Base-by-base conservation (phyloP, 2,888 invertebrate species). In the Stenodera caucasica region DNA sequence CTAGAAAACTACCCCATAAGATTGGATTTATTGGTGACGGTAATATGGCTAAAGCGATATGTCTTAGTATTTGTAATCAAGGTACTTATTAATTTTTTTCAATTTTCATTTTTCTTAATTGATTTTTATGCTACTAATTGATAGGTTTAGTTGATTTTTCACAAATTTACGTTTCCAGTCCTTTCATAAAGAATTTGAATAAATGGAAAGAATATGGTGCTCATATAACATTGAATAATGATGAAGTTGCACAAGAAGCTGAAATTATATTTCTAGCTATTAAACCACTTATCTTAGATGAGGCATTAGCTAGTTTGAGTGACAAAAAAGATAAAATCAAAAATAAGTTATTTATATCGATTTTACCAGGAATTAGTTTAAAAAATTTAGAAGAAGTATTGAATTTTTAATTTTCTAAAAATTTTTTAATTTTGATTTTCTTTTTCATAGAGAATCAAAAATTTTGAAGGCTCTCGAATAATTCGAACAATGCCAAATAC, bases 11-110 rank as follows among this genome's bases (percentile, higher is more conserved):
- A 45, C 45, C 45, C 12, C 23, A 83, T 63, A 84, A 82, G 72
- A 81, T 92, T 69, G 93, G 93, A 53, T 94, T 96, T 79, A 89
- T 96, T 75, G 95, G 94, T 2, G 93, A 91, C 64, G 96, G 96
- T 49, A 94, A 92, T 77, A 96, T 96, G 94, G 92, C 94, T 0
- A 88, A 87, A 76, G 91, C 93, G 11, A 90, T 95, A 70, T 88
- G 87, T 5, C 84, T 85, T 67, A 90, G 91, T 55, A 86, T 94
- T 57, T 79, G 93, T 45, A 83, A 83, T 65, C 86, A 87, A 78
- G 89, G 90, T 90, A 33, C 40, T 12, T 5, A 55, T 21, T 58
- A 12, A 11, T 2, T 56, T 49, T 50, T 49, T 35, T 21, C 1
- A 7, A 18, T 32, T 32, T 12, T 2, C 2, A 15, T 29, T 30